Conservation (phyloP, 2,113 vertebrate species). For the Gymnarchus niloticus region DNA sequence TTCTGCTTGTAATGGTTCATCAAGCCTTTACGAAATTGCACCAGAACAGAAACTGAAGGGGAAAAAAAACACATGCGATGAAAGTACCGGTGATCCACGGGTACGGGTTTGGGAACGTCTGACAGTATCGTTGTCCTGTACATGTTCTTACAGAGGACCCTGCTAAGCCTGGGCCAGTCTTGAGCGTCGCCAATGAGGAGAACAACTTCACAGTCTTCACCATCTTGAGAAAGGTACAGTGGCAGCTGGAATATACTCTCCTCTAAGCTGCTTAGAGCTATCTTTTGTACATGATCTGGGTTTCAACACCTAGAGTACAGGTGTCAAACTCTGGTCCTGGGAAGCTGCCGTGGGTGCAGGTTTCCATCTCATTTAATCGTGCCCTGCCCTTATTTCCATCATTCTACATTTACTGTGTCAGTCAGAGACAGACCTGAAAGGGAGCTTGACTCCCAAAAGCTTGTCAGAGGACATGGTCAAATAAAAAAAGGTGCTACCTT, state of each 20-base stretch:
- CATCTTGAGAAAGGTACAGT: slow-evolving; percentile 63
- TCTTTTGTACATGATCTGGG: neutral
- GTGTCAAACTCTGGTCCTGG: neutral
- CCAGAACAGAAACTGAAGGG: too few species aligned
- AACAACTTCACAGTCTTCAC: slow-evolving; percentile 45
- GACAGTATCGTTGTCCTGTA: neutral
- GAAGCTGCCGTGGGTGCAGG: too few species aligned
- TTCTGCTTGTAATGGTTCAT: neutral
- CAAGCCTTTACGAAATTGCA: neutral
- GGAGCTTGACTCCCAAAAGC: too few species aligned
- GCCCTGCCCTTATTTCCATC: too few species aligned
- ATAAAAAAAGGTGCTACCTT: too few species aligned
- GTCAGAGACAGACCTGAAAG: too few species aligned
- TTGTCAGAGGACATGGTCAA: too few species aligned
- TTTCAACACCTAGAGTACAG: neutral
- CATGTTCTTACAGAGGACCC: slow-evolving; percentile 41
- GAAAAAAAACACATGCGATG: neutral
- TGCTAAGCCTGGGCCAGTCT: slow-evolving; percentile 46
- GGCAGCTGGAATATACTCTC: neutral
- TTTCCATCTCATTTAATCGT: too few species aligned
- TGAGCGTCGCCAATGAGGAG: slow-evolving; percentile 51
- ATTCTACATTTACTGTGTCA: too few species aligned
- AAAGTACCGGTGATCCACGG: neutral
- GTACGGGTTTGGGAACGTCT: neutral
- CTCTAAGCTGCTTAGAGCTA: neutral